A percentile compares a stretch with the other conserved stretches of the same genome.
Conservation (phyloP, 2,888 invertebrate genomes). For the Pogonocherus hispidulus region DNA sequence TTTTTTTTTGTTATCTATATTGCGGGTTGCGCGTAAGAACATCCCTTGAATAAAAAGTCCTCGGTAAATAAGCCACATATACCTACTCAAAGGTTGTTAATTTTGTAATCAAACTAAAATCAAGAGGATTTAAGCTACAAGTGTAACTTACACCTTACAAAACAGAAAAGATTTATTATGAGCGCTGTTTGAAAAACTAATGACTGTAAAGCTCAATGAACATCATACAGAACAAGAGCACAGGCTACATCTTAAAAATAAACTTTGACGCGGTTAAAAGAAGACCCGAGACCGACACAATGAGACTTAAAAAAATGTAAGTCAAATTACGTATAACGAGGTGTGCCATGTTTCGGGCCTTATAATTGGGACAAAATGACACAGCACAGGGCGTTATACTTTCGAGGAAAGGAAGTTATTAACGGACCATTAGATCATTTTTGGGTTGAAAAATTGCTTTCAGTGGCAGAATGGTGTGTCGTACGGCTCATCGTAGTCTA, state of each 20-base stretch:
- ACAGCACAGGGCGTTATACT: constrained; percentile 10
- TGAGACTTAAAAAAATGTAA: constrained; percentile 5
- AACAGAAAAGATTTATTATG: background rate
- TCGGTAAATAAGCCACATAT: no score
- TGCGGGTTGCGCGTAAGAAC: no score
- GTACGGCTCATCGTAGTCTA: no score
- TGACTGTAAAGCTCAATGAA: constrained; percentile 4
- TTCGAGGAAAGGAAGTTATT: constrained; percentile 32
- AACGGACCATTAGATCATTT: constrained; percentile 8
- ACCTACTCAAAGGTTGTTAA: no score
- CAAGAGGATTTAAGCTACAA: background rate
- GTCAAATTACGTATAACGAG: constrained; percentile 18
- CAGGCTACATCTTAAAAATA: constrained; percentile 21
- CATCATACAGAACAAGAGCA: constrained; percentile 8
- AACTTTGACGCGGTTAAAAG: constrained; percentile 36
- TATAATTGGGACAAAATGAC: constrained; percentile 24
- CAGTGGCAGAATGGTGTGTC: background rate
- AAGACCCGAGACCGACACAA: constrained; percentile 20
- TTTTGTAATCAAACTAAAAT: no score
- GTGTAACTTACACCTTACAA: background rate
- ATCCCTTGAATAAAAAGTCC: no score
- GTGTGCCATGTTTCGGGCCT: constrained; percentile 4
- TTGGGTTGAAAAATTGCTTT: background rate
- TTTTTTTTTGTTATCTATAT: no score
- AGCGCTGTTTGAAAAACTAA: constrained; percentile 2